These are phyloP conservation scores for Epinotia bilunana DNA, from an alignment of 2,888 invertebrate genomes.

Conservation along the genomic window DNA sequence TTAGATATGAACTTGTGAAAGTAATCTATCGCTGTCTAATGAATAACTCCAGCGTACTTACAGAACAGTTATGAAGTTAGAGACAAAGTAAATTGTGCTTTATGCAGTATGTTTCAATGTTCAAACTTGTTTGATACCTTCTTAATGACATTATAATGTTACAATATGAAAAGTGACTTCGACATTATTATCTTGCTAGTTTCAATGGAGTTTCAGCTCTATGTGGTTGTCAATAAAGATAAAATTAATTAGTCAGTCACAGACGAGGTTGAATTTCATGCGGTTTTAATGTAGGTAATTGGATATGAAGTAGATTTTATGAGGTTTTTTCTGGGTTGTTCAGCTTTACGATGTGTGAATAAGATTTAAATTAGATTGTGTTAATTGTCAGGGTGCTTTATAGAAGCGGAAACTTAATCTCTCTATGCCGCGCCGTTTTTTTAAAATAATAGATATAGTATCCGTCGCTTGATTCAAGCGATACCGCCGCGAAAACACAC, in stretches of 20 bases:
- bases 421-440: too few relatives aligned
- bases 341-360: neutral
- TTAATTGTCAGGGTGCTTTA: neutral
- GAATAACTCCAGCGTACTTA: neutral
- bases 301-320: neutral
- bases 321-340: neutral
- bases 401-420: too few relatives aligned
- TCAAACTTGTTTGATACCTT: neutral
- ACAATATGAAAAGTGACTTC: neutral
- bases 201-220: neutral
- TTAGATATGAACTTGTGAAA: neutral
- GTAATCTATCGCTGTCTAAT: conserved; percentile 2
- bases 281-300: neutral
- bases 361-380: neutral
- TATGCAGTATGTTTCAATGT: neutral
- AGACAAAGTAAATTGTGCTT: neutral
- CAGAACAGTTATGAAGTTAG: neutral
- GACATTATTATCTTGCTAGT: neutral
- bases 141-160: neutral
- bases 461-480: too few relatives aligned
- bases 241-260: neutral
- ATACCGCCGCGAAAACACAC: too few relatives aligned
- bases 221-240: neutral
- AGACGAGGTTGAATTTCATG: neutral
- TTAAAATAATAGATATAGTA: too few relatives aligned